phyloP scores from a whole-genome alignment of 1,140 invertebrate genomes.

The Pseudomyrmex gracilis region DNA sequence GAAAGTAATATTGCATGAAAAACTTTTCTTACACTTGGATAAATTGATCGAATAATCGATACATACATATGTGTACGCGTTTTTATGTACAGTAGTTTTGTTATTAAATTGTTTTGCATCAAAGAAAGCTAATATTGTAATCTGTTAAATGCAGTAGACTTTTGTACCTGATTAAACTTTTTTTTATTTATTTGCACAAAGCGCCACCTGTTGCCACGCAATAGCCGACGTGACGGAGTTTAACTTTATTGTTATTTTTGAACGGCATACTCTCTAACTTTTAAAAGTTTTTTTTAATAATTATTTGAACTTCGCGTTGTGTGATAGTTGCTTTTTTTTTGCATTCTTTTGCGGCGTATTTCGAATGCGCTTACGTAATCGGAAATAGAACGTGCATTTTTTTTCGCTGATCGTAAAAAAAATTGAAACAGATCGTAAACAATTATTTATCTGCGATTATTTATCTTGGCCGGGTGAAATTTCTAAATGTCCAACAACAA shows the following conservation, averaged over 20 bases:
- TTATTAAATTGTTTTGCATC: conserved; percentile 12
- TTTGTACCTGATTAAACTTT: conserved; percentile 42
- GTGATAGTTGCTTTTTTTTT: neutral
- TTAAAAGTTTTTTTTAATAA: conserved; percentile 39
- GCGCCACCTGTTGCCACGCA: conserved; percentile 70
- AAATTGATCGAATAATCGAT: neutral
- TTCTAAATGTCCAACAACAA: conserved; percentile 7
- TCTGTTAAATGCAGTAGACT: conserved; percentile 18
- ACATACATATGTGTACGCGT: neutral
- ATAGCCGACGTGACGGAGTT: conserved; percentile 53
- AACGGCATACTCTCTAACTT: conserved; percentile 4
- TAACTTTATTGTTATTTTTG: conserved; percentile 49
- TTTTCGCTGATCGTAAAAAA: neutral
- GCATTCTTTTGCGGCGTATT: neutral
- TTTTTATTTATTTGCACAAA: conserved; percentile 66
- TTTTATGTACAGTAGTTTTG: neutral
- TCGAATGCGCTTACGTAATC: neutral
- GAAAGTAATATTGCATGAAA: neutral
- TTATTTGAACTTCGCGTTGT: conserved; percentile 11
- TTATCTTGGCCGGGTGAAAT: neutral
- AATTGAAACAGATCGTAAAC: neutral
- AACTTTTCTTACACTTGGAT: neutral
- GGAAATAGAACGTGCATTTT: neutral
- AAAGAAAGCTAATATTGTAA: conserved; percentile 4
- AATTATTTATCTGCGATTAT: neutral